Percentiles rank a stretch among this genome's conserved stretches.
These are phyloP conservation scores for Chaetops frenatus DNA, from an alignment of 2,113 vertebrate species.

Conservation along the genomic window DNA sequence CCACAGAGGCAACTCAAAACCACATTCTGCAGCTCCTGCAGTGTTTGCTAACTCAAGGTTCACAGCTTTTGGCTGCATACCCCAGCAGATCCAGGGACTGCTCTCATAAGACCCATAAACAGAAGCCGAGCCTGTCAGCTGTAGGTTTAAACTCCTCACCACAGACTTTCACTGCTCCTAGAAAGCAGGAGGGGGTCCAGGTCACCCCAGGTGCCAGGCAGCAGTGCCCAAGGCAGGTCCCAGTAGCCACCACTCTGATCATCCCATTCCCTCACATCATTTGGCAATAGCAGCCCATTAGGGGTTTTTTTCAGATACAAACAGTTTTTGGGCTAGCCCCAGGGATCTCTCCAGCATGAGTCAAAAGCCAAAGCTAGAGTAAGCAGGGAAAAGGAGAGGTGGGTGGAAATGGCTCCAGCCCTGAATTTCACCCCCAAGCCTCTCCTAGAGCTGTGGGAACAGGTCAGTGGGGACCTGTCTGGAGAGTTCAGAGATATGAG, in stretches of 20 bases:
- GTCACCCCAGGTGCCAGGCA: background rate
- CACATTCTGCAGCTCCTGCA: background rate
- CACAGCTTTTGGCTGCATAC: background rate
- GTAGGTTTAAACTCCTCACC: background rate
- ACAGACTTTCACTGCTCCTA: background rate
- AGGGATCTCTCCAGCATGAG: background rate
- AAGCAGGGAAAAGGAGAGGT: background rate
- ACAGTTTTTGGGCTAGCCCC: background rate
- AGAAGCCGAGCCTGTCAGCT: background rate
- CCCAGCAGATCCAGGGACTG: background rate
- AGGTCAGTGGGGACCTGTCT: background rate
- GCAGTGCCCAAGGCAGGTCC: background rate
- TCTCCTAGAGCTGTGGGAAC: background rate
- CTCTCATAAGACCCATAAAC: background rate
- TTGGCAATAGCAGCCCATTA: background rate
- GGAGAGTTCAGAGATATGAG: background rate
- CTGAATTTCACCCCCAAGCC: background rate
- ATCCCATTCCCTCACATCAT: rapidly evolving
- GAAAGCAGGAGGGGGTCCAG: background rate
- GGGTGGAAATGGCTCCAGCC: background rate
- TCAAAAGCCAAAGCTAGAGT: background rate
- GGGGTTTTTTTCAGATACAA: background rate
- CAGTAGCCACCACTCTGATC: background rate
- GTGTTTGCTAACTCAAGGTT: background rate
- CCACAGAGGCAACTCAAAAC: background rate